Evolutionary conservation across 2,113 vertebrate genomes (phyloP), one percentile per base, ranked within the genome.

Genomic region (Dasypus novemcinctus): DNA sequence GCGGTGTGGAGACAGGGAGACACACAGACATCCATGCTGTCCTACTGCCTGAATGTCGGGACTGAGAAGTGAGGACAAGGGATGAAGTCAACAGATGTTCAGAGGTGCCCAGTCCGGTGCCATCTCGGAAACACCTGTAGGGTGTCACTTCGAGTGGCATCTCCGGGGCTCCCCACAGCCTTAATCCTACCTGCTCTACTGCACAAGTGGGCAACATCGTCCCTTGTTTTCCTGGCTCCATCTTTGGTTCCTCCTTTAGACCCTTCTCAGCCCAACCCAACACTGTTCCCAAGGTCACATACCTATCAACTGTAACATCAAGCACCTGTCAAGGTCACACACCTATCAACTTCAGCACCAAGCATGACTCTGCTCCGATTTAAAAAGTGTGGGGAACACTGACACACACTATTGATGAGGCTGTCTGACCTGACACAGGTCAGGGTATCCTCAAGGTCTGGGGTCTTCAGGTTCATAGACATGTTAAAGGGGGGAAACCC

Each of bases 401-500:
- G 14, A 1, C 29, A 33, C 1, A 5, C 0, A 8, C 63, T 21
- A 11, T 0, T 7, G 71, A 29, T 21, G 57, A 52, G 5, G 8
- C 57, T 11, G 23, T 52, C 59, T 71, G 79, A 23, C 13, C 31
- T 31, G 54, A 63, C 2, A 4, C 4, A 63, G 59, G 49, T 43
- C 0, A 29, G 27, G 54, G 36, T 41, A 25, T 71, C 46, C 10
- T 90, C 38, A 29, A 43, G 46, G 15, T 17, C 38, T 14, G 49
- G n/a, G 38, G 1, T 2, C 43, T 38, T 66, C n/a, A 15, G 38
- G 54, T 49, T 41, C 81, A 76, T 3, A 15, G 90, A 68, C 38
- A n/a, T 0, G 23, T 23, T n/a, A 27, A 69, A 75, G 20, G 10
- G 23, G 29, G 1, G 3, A 6, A 57, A 57, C 14, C 52, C 52